A percentile compares a stretch with the other conserved stretches of the same genome.
Conservation (phyloP, 2,888 invertebrate genomes). For the Euclidia mi region DNA sequence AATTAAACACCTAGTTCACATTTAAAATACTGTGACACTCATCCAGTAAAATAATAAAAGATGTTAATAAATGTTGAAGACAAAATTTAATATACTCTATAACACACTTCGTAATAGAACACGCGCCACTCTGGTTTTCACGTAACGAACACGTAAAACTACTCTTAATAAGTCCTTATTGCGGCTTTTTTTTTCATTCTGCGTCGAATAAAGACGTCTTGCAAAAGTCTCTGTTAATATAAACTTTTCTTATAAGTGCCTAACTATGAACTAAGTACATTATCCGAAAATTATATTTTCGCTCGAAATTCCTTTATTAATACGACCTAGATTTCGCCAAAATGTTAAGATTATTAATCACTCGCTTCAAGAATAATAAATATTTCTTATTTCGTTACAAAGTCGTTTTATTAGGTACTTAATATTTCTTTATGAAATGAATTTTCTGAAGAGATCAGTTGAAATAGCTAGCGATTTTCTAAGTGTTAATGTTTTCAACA, state of each 20-base stretch:
- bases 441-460: not conserved
- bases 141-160: too few relatives aligned
- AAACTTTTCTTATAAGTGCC: constrained; percentile 8
- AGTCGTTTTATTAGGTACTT: not conserved
- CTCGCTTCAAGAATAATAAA: constrained; percentile 6
- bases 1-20: too few relatives aligned
- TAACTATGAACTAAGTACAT: constrained; percentile 10
- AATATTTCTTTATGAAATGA: constrained; percentile 1
- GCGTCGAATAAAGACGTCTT: not conserved
- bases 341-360: constrained; percentile 14
- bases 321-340: constrained; percentile 4
- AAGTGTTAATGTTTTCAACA: not conserved
- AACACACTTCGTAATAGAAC: too few relatives aligned
- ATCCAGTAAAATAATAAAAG: too few relatives aligned
- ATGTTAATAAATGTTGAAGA: too few relatives aligned
- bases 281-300: constrained; percentile 11
- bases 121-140: too few relatives aligned
- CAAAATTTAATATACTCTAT: too few relatives aligned
- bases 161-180: constrained; percentile 1
- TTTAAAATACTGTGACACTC: too few relatives aligned
- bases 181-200: constrained; percentile 1
- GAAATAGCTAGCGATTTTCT: not conserved
- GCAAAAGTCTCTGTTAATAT: constrained; percentile 6
- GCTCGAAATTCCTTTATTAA: constrained; percentile 6
- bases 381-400: constrained; percentile 2